phyloP scores from a whole-genome alignment of 2,888 invertebrate species.

The Strigamia crassipes region DNA sequence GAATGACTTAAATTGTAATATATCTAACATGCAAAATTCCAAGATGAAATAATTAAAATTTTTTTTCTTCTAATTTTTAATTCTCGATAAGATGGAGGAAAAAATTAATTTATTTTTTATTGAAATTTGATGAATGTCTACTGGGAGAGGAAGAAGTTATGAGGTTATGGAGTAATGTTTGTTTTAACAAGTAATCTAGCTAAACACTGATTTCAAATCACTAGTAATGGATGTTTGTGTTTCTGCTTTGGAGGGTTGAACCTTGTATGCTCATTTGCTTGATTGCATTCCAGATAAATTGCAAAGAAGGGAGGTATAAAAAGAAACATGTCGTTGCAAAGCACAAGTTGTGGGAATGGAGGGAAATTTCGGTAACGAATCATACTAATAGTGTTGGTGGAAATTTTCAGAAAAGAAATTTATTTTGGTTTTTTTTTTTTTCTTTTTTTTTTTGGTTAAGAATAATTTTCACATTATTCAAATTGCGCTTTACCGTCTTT shows the following conservation, averaged over 20 bases:
- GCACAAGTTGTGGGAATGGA: not conserved
- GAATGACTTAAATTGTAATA: not conserved
- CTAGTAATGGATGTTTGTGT: slow-evolving; percentile 4
- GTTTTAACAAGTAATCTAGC: not conserved
- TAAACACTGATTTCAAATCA: slow-evolving; percentile 10
- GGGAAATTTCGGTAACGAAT: slow-evolving; percentile 2
- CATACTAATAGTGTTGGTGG: slow-evolving; percentile 10
- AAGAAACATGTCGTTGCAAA: not conserved
- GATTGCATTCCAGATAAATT: slow-evolving; percentile 10
- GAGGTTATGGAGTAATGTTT: not conserved
- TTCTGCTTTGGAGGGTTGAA: slow-evolving; percentile 10
- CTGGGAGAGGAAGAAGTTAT: not conserved
- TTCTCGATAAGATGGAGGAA: too few species aligned
- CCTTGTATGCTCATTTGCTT: not conserved
- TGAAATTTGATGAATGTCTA: not conserved
- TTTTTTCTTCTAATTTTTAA: not conserved
- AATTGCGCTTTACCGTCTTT: slow-evolving; percentile 10
- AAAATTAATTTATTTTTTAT: not conserved
- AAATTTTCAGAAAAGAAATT: not conserved
- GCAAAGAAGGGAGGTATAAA: slow-evolving; percentile 8
- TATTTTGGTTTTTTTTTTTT: not conserved
- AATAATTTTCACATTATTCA: slow-evolving; percentile 3
- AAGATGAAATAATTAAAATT: not conserved
- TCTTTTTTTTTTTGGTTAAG: not conserved
- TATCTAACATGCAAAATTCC: not conserved